Evolutionary conservation across 2,888 invertebrate genomes (phyloP), one percentile per base, ranked within the genome.

Genomic region (Darwinula stevensoni): DNA sequence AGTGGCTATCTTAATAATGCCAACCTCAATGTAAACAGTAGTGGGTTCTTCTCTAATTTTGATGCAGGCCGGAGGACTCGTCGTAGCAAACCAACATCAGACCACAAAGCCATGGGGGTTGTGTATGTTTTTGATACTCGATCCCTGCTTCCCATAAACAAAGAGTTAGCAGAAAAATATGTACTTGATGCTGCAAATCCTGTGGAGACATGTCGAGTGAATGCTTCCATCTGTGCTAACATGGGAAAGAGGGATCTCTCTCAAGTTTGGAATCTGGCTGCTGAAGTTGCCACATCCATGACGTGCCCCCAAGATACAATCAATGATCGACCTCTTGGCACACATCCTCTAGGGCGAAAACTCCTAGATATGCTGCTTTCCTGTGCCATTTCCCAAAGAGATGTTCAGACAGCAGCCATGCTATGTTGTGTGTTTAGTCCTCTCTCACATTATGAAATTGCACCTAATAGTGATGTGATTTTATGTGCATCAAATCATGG

Each of bases 331-430:
- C n/a, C n/a, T n/a, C n/a, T n/a, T n/a, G n/a, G n/a, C n/a, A n/a
- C n/a, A n/a, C n/a, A n/a, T n/a, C 84, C 88, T 1, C 75, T 84
- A 42, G 82, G 84, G 38, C 67, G 70, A 46, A 65, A 65, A 42
- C 54, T 86, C 42, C 60, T 88, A 38, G 72, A 82, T 6, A 22
- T 6, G 9, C 56, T 55, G 31, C 43, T 56, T 27, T 43, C 48
- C 29, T 51, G 53, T 39, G 56, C 54, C 42, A 43, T 45, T 14
- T 6, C 9, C 22, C 40, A 43, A 39, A 62, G 67, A 4, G 86
- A 88, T 49, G 59, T 86, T 12, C 91, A 91, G 55, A 88, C 78
- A 51, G 76, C 86, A 3, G 86, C 84, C 2, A 78, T 88, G 72
- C 48, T 88, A 35, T 71, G 75, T 37, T 84, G 86, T 47, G 67